These are phyloP conservation scores for Misgurnus anguillicaudatus DNA, from an alignment of 2,113 vertebrate species.

Conservation along the genomic window DNA sequence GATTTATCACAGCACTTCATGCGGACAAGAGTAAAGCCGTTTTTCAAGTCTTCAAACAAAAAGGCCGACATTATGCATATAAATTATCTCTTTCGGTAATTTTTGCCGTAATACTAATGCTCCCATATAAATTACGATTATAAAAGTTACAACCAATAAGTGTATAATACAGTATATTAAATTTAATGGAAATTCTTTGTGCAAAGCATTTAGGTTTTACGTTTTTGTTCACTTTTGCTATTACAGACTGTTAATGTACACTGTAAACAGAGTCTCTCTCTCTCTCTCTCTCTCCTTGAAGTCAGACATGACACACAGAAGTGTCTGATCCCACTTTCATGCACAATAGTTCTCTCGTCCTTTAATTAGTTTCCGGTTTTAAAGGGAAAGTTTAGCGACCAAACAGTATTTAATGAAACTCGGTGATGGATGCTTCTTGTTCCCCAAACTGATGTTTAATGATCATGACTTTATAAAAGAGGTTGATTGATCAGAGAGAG, in stretches of 20 bases:
- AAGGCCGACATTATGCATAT: conserved; percentile 84
- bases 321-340: conserved; percentile 55
- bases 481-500: conserved; percentile 79
- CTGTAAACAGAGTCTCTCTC: conserved; percentile 11
- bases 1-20: conserved; percentile 97
- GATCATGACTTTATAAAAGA: conserved; percentile 84
- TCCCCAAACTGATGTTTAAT: conserved; percentile 76
- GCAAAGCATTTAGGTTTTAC: conserved; percentile 75
- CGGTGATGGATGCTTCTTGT: conserved; percentile 72
- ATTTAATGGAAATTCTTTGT: conserved; percentile 93
- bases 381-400: conserved; percentile 59
- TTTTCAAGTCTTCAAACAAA: conserved; percentile 91
- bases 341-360: conserved; percentile 52
- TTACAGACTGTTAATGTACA: conserved; percentile 39
- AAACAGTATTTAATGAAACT: conserved; percentile 70
- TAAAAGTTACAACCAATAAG: conserved; percentile 94
- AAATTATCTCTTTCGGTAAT: conserved; percentile 86
- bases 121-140: conserved; percentile 83
- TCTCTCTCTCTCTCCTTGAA: conserved; percentile 12
- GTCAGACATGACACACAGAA: conserved; percentile 38
- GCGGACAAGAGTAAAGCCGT: conserved; percentile 89
- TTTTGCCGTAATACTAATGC: conserved; percentile 90
- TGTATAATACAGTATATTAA: conserved; percentile 99
- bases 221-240: conserved; percentile 65
- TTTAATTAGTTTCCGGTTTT: conserved; percentile 62